Base-by-base conservation (phyloP, 1,140 invertebrate genomes). In the Trichonephila inaurata region DNA sequence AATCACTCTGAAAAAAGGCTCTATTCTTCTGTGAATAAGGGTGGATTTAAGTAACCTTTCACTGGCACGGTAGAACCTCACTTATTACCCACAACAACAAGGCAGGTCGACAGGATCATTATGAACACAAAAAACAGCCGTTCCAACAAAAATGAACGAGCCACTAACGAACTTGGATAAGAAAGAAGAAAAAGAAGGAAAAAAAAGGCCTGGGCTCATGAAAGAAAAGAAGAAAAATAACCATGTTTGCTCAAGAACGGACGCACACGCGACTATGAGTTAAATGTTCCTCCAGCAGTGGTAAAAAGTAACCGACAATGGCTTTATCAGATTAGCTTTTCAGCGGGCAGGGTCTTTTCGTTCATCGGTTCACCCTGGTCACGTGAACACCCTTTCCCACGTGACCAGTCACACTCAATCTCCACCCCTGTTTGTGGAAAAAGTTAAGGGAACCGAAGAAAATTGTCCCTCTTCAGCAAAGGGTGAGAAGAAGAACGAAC, bases 261-360 rank as follows among this genome's bases (percentile, higher is more conserved):
- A 87, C 83, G 64, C 40, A 92, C 91, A 87, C 83, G 83, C 82
- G 28, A 81, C 92, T 81, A 86, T 66, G 91, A 69, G 91, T 93
- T 93, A 93, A 93, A 93, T 89, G 92, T 61, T 93, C 69, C 85
- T 81, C 51, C 60, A 81, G 61, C 86, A 64, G 83, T 86, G 64
- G n/a, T 66, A 40, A 92, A 93, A 93, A 82, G 92, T 93, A 93
- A 89, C 92, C 92, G 92, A 93, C 92, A 93, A 93, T 88, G 85
- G 86, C 28, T 86, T 93, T 93, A 93, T 93, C 92, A 82, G 92
- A 93, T 93, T 93, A 93, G 92, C 85, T 93, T 93, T 93, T 89
- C 85, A 92, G 90, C 77, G 62, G 72, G 24, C 24, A 77, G 33
- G 28, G 66, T 16, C 28, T 28, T n/a, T 61, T 64, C 81, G 90